Evolutionary conservation across 1,140 invertebrate genomes (phyloP).

Genomic region (Berghia stephanieae): DNA sequence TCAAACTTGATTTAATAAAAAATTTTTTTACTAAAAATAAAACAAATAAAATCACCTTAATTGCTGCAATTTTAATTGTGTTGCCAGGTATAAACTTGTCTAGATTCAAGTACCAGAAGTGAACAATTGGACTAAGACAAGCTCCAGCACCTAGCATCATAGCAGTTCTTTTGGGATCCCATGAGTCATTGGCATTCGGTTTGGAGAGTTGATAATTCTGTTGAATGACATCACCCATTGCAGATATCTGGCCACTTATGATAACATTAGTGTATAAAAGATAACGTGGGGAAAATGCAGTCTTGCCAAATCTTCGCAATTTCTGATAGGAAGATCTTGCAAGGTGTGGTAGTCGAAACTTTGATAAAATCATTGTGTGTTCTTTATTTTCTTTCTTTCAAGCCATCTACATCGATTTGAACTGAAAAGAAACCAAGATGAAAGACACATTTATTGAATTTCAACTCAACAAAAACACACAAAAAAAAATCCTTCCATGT

Average conservation of each 20-base stretch:
- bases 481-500: too few species aligned
- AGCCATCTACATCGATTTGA: too few species aligned
- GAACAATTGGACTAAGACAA: slow-evolving; percentile 81
- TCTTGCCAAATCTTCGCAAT: neutral
- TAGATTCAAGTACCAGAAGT: slow-evolving; percentile 83
- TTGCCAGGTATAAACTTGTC: slow-evolving; percentile 78
- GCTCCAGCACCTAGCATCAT: slow-evolving; percentile 80
- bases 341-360: too few species aligned
- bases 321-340: too few species aligned
- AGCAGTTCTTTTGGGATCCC: slow-evolving; percentile 75
- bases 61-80: slow-evolving; percentile 76
- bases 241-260: slow-evolving; percentile 81
- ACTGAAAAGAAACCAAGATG: too few species aligned
- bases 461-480: too few species aligned
- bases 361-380: too few species aligned
- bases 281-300: slow-evolving; percentile 61
- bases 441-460: too few species aligned
- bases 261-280: slow-evolving; percentile 84
- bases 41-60: slow-evolving; percentile 72
- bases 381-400: too few species aligned
- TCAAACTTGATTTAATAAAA: too few species aligned
- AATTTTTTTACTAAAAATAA: too few species aligned
- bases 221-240: slow-evolving; percentile 81
- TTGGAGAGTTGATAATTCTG: slow-evolving; percentile 82
- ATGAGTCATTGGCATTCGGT: slow-evolving; percentile 69